Conservation (phyloP, 2,113 vertebrate genomes). For the Atractosteus spatula region DNA sequence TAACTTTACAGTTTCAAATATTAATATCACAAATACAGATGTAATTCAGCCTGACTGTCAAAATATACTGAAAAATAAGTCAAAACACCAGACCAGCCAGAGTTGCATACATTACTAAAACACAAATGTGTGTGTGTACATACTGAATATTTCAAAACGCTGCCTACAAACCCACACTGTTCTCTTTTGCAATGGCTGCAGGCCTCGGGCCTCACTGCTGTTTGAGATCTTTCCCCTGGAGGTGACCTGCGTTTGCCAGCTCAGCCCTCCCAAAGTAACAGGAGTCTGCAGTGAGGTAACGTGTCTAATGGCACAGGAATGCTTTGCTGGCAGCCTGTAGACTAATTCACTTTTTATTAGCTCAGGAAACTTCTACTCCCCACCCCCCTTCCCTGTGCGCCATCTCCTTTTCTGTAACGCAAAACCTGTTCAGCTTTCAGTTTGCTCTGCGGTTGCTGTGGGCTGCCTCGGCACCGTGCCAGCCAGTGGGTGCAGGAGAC, state of each 20-base stretch:
- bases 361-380: slow-evolving; percentile 53
- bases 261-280: slow-evolving; percentile 62
- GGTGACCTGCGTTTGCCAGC: slow-evolving; percentile 62
- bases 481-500: slow-evolving; percentile 31
- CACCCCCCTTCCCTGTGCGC: slow-evolving; percentile 42
- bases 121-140: too few species aligned
- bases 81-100: too few species aligned
- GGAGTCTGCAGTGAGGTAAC: slow-evolving; percentile 58
- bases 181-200: too few species aligned
- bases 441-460: slow-evolving; percentile 27
- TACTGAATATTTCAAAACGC: too few species aligned
- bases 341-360: slow-evolving; percentile 61
- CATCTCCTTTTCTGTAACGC: slow-evolving; percentile 26
- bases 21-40: too few species aligned
- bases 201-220: slow-evolving; percentile 20
- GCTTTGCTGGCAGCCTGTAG: slow-evolving; percentile 59
- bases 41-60: too few species aligned
- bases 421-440: slow-evolving; percentile 44
- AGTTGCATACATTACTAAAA: too few species aligned
- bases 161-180: too few species aligned
- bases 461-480: slow-evolving; percentile 38
- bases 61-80: too few species aligned
- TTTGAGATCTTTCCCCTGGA: slow-evolving; percentile 34
- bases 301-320: slow-evolving; percentile 70
- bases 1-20: too few species aligned